Evolutionary conservation across 2,797 vertebrate species (phyloP).

Genomic region (Atherinosoma microstoma): DNA sequence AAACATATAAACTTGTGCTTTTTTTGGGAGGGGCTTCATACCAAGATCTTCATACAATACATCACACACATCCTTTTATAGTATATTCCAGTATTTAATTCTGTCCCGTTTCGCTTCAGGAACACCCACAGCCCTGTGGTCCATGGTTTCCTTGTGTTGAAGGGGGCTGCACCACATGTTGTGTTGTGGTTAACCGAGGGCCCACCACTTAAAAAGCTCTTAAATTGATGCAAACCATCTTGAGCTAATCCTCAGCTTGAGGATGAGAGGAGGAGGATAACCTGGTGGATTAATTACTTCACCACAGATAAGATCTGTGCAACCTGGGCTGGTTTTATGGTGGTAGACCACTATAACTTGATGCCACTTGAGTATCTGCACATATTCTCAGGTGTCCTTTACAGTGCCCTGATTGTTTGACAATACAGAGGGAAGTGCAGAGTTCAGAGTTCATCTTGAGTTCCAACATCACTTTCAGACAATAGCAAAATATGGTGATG

Average conservation of each 20-base stretch:
- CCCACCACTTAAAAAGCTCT: conserved; percentile 67
- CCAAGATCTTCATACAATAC: conserved; percentile 5
- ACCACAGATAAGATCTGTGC: conserved; percentile 51
- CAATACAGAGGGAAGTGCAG: no score
- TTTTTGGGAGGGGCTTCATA: conserved; percentile 19
- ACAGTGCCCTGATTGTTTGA: no score
- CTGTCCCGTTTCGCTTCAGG: conserved; percentile 39
- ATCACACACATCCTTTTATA: conserved; percentile 2
- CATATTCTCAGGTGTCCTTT: no score
- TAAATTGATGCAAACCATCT: conserved; percentile 73
- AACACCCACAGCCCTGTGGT: conserved; percentile 49
- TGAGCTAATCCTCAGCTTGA: conserved; percentile 73
- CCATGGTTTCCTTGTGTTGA: conserved; percentile 29
- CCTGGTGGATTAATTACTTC: conserved; percentile 62
- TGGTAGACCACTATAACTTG: conserved; percentile 53
- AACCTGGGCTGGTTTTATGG: conserved; percentile 55
- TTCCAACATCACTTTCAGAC: no score
- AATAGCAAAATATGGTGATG: no score
- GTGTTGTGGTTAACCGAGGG: conserved; percentile 70
- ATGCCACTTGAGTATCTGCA: conserved; percentile 32
- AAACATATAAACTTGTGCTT: conserved; percentile 14
- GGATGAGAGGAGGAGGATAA: conserved; percentile 58
- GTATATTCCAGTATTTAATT: conserved; percentile 39
- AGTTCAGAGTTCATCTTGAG: no score
- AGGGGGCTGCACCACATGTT: conserved; percentile 66